phyloP scores from a whole-genome alignment of 2,888 invertebrate genomes.

The Cordylochernes scorpioides region DNA sequence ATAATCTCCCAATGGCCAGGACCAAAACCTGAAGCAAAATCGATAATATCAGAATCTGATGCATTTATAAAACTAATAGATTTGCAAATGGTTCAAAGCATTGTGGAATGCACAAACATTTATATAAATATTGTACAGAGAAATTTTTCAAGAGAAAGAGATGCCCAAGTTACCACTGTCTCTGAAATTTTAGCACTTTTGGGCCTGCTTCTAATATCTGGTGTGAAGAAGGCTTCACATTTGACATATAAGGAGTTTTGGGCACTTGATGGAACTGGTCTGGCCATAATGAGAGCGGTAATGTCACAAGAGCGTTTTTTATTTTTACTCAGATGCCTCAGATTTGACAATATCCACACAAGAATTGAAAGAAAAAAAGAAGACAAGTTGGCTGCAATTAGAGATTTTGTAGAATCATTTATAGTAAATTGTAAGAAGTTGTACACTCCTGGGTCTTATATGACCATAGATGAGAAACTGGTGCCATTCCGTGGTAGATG shows the following conservation, averaged over 20 bases:
- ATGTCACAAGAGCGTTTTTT: conserved; percentile 1
- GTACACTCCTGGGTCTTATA: conserved; percentile 12
- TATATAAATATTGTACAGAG: conserved; percentile 1
- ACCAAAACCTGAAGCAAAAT: too few species aligned
- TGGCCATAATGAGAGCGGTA: conserved; percentile 2
- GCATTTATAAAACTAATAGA: conserved; percentile 2
- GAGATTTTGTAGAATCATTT: conserved; percentile 7
- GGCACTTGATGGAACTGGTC: conserved; percentile 1
- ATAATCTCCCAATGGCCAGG: too few species aligned
- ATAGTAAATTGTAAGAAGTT: conserved; percentile 12
- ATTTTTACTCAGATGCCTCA: conserved; percentile 2
- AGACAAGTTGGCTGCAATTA: conserved; percentile 6
- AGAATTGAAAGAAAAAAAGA: background rate
- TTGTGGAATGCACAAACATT: conserved; percentile 2
- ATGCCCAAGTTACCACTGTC: background rate
- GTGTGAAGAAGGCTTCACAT: conserved; percentile 2
- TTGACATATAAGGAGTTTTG: conserved; percentile 1
- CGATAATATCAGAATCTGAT: too few species aligned
- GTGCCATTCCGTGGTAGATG: conserved; percentile 16
- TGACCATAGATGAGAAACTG: conserved; percentile 18
- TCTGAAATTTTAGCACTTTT: conserved; percentile 2
- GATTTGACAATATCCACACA: conserved; percentile 2
- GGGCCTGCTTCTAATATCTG: conserved; percentile 2
- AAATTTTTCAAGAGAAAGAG: conserved; percentile 2
- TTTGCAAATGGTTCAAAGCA: background rate